Conservation (phyloP, 2,888 invertebrate genomes). For the Seira sanloemensis region DNA sequence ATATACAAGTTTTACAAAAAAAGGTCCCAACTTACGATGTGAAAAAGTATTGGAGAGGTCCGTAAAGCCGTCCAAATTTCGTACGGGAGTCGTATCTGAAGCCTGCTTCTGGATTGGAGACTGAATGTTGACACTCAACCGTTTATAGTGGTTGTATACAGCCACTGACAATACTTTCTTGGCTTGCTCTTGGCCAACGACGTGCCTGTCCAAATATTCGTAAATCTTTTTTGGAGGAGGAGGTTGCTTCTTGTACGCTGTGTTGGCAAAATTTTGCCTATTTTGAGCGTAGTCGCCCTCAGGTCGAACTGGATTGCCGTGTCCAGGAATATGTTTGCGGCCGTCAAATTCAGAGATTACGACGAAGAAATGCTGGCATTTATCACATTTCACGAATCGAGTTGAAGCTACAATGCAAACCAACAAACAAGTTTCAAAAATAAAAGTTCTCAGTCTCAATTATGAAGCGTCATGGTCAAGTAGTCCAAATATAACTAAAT, state of each 20-base stretch:
- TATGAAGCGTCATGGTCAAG: neutral
- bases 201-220: slow-evolving; percentile 96
- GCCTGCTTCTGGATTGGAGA: slow-evolving; percentile 75
- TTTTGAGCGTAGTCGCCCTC: slow-evolving; percentile 66
- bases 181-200: slow-evolving; percentile 97
- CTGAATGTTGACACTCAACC: slow-evolving; percentile 95
- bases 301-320: slow-evolving; percentile 57
- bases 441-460: slow-evolving; percentile 9
- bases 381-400: slow-evolving; percentile 97
- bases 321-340: slow-evolving; percentile 83
- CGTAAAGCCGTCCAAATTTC: slow-evolving; percentile 72
- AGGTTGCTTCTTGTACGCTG: slow-evolving; percentile 67
- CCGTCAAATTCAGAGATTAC: slow-evolving; percentile 95
- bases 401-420: slow-evolving; percentile 82
- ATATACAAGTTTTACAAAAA: slow-evolving; percentile 7
- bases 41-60: slow-evolving; percentile 72
- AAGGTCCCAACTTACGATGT: slow-evolving; percentile 65
- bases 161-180: slow-evolving; percentile 98
- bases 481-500: too few species aligned
- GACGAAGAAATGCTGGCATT: slow-evolving; percentile 98
- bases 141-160: slow-evolving; percentile 99
- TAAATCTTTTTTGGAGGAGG: slow-evolving; percentile 83
- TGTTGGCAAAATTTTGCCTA: slow-evolving; percentile 49
- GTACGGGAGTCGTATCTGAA: slow-evolving; percentile 60
- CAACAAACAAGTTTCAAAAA: slow-evolving; percentile 42